phyloP scores from a whole-genome alignment of 2,113 vertebrate genomes.

The Rhabdomys dilectus region DNA sequence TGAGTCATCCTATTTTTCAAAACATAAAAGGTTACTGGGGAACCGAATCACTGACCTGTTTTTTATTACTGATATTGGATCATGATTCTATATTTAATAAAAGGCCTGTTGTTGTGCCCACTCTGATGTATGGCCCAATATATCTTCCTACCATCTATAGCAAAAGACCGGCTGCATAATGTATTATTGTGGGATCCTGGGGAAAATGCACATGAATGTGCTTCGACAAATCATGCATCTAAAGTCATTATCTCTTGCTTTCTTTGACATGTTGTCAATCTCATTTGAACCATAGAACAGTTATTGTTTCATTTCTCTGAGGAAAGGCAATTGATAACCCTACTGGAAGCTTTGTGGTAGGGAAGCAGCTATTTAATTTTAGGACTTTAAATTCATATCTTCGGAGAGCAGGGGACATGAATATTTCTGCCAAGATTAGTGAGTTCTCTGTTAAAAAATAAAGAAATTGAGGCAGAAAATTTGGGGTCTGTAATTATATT shows the following conservation, averaged over 20 bases:
- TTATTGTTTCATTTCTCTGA: conserved; percentile 32
- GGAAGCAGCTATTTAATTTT: conserved; percentile 41
- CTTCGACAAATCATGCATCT: conserved; percentile 54
- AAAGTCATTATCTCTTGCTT: conserved; percentile 63
- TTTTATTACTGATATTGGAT: conserved; percentile 49
- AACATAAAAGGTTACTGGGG: background rate
- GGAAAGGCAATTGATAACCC: conserved; percentile 5
- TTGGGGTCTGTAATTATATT: background rate
- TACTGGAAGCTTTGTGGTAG: background rate
- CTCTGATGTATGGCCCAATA: conserved; percentile 27
- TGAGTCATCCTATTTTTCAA: background rate
- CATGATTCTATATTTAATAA: conserved; percentile 62
- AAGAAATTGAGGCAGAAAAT: background rate
- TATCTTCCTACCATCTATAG: conserved; percentile 56
- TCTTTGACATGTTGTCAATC: conserved; percentile 60
- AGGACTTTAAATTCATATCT: conserved; percentile 28
- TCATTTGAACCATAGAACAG: conserved; percentile 14
- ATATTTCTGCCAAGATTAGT: background rate
- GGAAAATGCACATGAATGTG: conserved; percentile 5
- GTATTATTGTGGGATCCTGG: conserved; percentile 2
- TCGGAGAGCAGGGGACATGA: background rate
- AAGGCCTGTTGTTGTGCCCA: conserved; percentile 32
- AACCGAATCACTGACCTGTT: background rate
- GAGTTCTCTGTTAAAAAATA: background rate
- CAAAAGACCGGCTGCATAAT: conserved; percentile 24